Evolutionary conservation across 2,888 invertebrate species (phyloP), one percentile per base, ranked within the genome.

Genomic region (Tridacna crocea): DNA sequence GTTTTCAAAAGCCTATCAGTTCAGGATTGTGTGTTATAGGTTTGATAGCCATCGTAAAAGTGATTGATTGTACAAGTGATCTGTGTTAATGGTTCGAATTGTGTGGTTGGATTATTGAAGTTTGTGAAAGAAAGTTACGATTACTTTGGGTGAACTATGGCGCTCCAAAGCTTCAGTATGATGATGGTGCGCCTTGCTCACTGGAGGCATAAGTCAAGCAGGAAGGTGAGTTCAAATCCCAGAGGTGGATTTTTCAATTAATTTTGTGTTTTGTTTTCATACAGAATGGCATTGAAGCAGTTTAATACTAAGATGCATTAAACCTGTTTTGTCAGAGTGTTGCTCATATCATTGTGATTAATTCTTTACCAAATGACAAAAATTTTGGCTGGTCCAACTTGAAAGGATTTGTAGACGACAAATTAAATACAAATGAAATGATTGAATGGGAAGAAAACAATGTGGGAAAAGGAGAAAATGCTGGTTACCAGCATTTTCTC

Each of bases 121-220:
- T 4, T 36, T 36, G 3, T 36, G 36, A 36, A 36, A 36, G 36
- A 36, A 36, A 36, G 36, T 36, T 36, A 36, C 2, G 36, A 36
- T 36, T 36, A 36, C 36, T 36, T 36, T 10, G 10, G 55, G 55
- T 3, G 55, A 2, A 27, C 8, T n/a, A 74, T 90, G 91, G 90
- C 91, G 17, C 91, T 91, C 79, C 90, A 90, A 80, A 90, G 82
- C 12, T 86, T 91, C 22, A 89, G 91, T 68, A 86, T 91, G 87
- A 85, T 91, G 88, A 85, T 91, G 85, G 90, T 91, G 36, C 79
- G 88, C n/a, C 80, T 91, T 13, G 80, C 90, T 1, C 89, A 89
- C 61, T 91, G 91, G 91, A 88, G 90, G 72, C 82, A 87, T 27
- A 87, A 84, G 63, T 74, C 79, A 13, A 78, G 27, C 19, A 83